phyloP scores from a whole-genome alignment of 1,140 invertebrate genomes.

The Charaxes varanes region DNA sequence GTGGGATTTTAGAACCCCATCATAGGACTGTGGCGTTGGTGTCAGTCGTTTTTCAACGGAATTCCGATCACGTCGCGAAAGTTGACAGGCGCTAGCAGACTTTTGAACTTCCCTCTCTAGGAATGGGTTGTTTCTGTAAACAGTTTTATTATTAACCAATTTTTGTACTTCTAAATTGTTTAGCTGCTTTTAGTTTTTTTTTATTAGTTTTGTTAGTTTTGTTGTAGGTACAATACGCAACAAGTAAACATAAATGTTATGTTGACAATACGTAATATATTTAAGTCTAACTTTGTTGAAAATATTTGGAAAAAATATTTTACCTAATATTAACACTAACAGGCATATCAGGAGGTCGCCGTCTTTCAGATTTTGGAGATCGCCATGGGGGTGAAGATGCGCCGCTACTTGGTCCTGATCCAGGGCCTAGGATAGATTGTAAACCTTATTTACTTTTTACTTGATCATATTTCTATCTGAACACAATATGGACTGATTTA shows the following conservation, averaged over 20 bases:
- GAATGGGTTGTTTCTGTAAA: slow-evolving; percentile 69
- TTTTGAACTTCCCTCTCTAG: slow-evolving; percentile 74
- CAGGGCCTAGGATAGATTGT: slow-evolving; percentile 41
- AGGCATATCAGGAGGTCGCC: slow-evolving; percentile 73
- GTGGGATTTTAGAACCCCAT: slow-evolving; percentile 58
- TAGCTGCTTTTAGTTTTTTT: not conserved
- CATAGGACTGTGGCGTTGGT: slow-evolving; percentile 30
- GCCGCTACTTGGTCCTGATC: slow-evolving; percentile 73
- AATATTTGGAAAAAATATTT: slow-evolving; percentile 4
- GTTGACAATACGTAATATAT: no score
- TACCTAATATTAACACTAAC: slow-evolving; percentile 74
- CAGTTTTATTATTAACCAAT: not conserved
- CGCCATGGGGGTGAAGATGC: slow-evolving; percentile 77
- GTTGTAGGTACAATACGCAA: no score
- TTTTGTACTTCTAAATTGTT: not conserved
- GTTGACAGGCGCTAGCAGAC: slow-evolving; percentile 75
- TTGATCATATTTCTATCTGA: not conserved
- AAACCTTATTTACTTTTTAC: not conserved
- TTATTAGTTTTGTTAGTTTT: no score
- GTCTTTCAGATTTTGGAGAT: slow-evolving; percentile 75
- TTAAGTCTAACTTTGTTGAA: no score
- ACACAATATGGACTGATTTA: no score
- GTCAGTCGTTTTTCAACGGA: slow-evolving; percentile 46
- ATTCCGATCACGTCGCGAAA: slow-evolving; percentile 51
- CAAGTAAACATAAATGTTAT: not conserved